Percentiles rank a stretch among this genome's conserved stretches.
phyloP scores from a whole-genome alignment of 2,113 vertebrate species.

The Lepidothrix coronata region DNA sequence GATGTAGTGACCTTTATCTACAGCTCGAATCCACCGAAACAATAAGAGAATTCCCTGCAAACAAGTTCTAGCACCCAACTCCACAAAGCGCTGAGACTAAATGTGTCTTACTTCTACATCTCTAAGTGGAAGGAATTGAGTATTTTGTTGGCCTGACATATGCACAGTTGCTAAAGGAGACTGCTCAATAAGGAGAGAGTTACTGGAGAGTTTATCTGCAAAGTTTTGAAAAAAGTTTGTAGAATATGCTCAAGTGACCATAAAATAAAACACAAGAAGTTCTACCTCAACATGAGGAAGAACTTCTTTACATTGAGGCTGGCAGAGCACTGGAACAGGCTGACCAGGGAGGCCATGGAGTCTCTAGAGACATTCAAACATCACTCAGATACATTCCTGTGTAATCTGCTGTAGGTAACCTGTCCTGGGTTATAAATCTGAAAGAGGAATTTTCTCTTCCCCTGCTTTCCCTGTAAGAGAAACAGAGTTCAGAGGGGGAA shows the following conservation, averaged over 20 bases:
- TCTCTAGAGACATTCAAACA: background rate
- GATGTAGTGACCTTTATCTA: background rate
- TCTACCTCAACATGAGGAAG: background rate
- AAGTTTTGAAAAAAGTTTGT: background rate
- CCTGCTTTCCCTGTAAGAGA: too few species aligned
- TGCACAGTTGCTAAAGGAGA: background rate
- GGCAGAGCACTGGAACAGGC: background rate
- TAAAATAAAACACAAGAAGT: background rate
- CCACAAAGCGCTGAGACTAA: background rate
- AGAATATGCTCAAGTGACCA: background rate
- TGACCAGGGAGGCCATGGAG: background rate
- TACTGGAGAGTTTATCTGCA: background rate
- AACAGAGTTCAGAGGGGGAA: too few species aligned
- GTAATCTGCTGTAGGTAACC: background rate
- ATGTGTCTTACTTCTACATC: background rate
- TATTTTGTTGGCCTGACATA: background rate
- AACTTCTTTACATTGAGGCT: background rate
- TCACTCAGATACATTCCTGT: background rate
- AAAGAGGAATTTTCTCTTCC: too few species aligned
- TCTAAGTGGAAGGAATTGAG: background rate
- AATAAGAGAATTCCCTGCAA: background rate
- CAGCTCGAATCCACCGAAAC: background rate
- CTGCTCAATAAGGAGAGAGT: background rate
- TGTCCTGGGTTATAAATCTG: too few species aligned
- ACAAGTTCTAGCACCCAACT: background rate